Conservation (phyloP, 2,113 vertebrate genomes). For the Sminthopsis crassicaudata region DNA sequence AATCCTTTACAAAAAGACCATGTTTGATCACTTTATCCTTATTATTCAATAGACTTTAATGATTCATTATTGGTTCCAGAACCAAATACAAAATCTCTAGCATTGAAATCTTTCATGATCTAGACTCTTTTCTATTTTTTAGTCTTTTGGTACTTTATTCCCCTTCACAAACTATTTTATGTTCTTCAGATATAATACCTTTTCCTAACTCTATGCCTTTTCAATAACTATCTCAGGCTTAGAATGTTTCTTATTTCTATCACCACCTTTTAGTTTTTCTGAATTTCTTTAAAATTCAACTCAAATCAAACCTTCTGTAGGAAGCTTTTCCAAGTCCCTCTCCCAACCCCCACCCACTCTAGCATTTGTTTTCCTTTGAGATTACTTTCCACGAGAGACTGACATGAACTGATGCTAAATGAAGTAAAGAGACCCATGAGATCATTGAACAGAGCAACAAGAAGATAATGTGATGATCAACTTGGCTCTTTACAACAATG, state of each 20-base stretch:
- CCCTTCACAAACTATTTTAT: not conserved
- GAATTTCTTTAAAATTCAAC: not conserved
- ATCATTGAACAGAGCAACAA: too few relatives aligned
- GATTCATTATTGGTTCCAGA: not conserved
- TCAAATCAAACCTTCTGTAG: not conserved
- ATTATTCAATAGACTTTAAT: not conserved
- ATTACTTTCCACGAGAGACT: not conserved
- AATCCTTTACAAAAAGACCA: not conserved
- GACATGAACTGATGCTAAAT: too few relatives aligned
- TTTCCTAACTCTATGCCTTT: not conserved
- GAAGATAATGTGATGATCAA: too few relatives aligned
- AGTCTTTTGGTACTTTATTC: not conserved
- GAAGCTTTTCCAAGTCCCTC: not conserved
- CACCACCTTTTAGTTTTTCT: not conserved
- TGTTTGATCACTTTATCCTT: not conserved
- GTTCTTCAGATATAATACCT: not conserved
- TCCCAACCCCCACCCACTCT: not conserved
- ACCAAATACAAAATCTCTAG: not conserved
- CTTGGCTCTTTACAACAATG: too few relatives aligned
- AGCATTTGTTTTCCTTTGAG: not conserved
- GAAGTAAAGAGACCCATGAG: too few relatives aligned
- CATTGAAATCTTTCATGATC: not conserved
- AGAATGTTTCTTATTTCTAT: not conserved
- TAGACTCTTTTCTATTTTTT: not conserved
- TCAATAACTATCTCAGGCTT: not conserved